A percentile compares a stretch with the other conserved stretches of the same genome.
Evolutionary conservation across 2,797 vertebrate genomes (phyloP).

Genomic region (Anabacerthia variegaticeps): DNA sequence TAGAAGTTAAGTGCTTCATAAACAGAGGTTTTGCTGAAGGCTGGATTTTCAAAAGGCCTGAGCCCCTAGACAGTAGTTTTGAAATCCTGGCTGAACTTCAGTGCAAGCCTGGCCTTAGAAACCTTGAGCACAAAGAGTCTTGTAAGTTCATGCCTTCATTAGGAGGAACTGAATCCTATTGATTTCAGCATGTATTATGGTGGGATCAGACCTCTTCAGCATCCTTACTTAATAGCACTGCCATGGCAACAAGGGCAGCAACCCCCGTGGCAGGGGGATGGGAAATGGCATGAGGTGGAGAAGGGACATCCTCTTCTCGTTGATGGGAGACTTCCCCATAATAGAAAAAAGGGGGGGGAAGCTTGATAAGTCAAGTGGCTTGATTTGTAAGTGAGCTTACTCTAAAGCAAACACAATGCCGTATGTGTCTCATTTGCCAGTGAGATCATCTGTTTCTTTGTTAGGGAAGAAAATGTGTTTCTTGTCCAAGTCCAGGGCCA

Average conservation of each 20-base stretch:
- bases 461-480: slow-evolving; percentile 57
- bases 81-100: slow-evolving; percentile 7
- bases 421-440: slow-evolving; percentile 53
- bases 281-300: neutral
- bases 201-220: neutral
- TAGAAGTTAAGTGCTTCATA: neutral
- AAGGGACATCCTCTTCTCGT: slow-evolving; percentile 34
- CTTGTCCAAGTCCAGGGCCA: slow-evolving; percentile 53
- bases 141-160: slow-evolving; percentile 1
- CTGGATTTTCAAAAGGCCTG: neutral
- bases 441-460: slow-evolving; percentile 71
- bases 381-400: slow-evolving; percentile 32
- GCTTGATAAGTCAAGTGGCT: slow-evolving; percentile 57
- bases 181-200: neutral
- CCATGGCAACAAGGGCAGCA: neutral
- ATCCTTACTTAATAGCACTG: neutral
- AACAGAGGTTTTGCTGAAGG: neutral
- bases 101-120: neutral
- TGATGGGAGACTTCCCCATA: neutral
- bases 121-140: slow-evolving; percentile 17
- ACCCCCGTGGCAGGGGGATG: neutral
- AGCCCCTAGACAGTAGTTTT: neutral
- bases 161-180: slow-evolving; percentile 2
- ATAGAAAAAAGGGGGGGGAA: accelerated
- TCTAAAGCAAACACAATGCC: slow-evolving; percentile 33